These are phyloP conservation scores for Sula dactylatra DNA, from an alignment of 2,113 vertebrate genomes.

Conservation along the genomic window DNA sequence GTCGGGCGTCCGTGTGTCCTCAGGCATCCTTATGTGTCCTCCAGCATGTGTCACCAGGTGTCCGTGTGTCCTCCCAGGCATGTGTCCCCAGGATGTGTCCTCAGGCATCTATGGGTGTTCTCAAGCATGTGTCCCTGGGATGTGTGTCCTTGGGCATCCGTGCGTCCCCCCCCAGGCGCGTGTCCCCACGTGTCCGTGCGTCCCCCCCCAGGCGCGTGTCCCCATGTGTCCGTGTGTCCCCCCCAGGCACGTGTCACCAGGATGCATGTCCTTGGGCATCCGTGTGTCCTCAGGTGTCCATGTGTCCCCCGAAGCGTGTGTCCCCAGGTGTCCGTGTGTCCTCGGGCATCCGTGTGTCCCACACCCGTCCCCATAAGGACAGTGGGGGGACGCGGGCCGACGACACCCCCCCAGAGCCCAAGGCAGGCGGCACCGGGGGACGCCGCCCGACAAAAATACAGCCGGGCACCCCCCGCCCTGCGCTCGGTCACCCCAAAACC, in stretches of 20 bases:
- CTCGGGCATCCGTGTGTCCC: neutral
- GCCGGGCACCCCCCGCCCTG: rapidly evolving
- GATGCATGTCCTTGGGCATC: neutral
- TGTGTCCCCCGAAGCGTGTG: neutral
- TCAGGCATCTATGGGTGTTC: too few relatives aligned
- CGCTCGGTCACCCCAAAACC: neutral
- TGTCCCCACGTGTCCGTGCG: neutral
- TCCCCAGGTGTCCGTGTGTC: neutral
- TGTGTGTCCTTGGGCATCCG: neutral
- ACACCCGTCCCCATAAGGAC: neutral
- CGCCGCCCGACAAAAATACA: too few relatives aligned
- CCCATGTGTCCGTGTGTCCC: neutral
- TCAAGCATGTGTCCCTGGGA: neutral
- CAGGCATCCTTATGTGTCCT: too few relatives aligned
- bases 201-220: too few relatives aligned
- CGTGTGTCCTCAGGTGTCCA: too few relatives aligned
- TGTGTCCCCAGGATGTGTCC: too few relatives aligned
- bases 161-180: neutral
- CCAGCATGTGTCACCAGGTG: too few relatives aligned
- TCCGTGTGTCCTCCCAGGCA: too few relatives aligned
- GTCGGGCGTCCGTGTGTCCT: neutral
- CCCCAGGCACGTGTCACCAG: too few relatives aligned
- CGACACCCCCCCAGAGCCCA: neutral
- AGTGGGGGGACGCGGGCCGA: too few relatives aligned
- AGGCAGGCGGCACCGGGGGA: neutral